Evolutionary conservation across 2,113 vertebrate genomes (phyloP).

Genomic region (Pelobates fuscus): DNA sequence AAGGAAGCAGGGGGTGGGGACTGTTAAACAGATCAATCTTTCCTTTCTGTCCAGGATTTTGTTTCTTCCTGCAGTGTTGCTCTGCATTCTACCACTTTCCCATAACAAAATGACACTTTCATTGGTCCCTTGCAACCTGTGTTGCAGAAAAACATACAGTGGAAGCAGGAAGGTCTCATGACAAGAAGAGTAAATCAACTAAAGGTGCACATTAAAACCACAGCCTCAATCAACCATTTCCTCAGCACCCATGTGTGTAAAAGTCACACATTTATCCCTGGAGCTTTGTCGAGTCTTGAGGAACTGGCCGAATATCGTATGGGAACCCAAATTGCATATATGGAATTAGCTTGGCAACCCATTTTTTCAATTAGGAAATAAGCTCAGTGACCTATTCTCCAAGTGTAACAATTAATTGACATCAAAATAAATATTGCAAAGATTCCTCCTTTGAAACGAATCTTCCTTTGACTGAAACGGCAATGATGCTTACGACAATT

Average conservation of each 20-base stretch:
- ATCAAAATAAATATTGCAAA: too few species aligned
- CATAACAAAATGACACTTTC: conserved; percentile 38
- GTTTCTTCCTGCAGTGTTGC: conserved; percentile 29
- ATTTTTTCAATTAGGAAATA: too few species aligned
- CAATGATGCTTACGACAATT: too few species aligned
- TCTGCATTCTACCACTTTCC: conserved; percentile 23
- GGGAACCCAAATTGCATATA: too few species aligned
- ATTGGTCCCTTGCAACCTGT: conserved; percentile 20
- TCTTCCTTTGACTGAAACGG: too few species aligned
- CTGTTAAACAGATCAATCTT: conserved; percentile 17
- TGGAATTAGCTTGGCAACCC: too few species aligned
- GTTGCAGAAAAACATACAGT: neutral
- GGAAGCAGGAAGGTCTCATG: neutral
- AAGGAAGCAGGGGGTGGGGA: conserved; percentile 39
- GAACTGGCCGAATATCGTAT: too few species aligned
- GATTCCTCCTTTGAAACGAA: too few species aligned
- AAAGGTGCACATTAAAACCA: neutral
- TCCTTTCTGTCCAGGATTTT: conserved; percentile 26
- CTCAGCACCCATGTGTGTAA: neutral
- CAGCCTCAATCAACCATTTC: too few species aligned
- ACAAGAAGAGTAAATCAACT: neutral
- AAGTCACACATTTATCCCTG: neutral
- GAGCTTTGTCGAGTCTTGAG: too few species aligned
- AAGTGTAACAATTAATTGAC: too few species aligned
- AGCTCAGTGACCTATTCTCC: too few species aligned